These are phyloP conservation scores for Caerostris extrusa DNA, from an alignment of 1,140 invertebrate species.

Conservation along the genomic window DNA sequence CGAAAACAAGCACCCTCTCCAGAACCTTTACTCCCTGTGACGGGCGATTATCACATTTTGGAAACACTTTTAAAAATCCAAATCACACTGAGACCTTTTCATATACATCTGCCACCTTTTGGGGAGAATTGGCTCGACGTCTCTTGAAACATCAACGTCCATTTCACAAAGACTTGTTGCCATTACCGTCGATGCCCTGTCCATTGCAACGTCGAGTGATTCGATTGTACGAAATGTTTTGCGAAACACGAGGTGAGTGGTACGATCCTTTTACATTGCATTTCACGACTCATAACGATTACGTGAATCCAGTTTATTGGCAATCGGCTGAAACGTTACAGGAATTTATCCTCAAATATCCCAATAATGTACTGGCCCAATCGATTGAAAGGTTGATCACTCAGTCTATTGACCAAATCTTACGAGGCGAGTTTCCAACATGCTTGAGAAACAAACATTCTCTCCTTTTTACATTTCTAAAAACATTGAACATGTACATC, in stretches of 20 bases:
- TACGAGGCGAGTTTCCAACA: background rate
- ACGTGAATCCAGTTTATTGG: background rate
- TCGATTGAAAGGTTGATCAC: background rate
- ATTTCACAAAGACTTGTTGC: background rate
- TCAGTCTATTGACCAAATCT: background rate
- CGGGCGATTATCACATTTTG: background rate
- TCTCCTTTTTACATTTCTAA: background rate
- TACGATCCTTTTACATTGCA: background rate
- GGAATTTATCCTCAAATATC: background rate
- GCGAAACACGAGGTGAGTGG: background rate
- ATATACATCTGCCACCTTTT: background rate
- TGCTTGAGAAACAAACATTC: background rate
- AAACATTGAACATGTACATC: background rate
- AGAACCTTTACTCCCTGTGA: background rate
- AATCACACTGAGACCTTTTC: background rate
- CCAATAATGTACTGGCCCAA: background rate
- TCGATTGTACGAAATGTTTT: background rate
- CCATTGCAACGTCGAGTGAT: background rate
- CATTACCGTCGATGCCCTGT: background rate
- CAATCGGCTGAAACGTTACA: background rate
- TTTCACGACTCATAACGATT: background rate
- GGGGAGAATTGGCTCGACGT: conserved; percentile 42
- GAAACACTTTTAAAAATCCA: background rate
- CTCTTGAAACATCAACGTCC: background rate
- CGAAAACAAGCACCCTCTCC: background rate